These are phyloP conservation scores for Elanoides forficatus DNA, from an alignment of 2,113 vertebrate genomes.

Conservation along the genomic window DNA sequence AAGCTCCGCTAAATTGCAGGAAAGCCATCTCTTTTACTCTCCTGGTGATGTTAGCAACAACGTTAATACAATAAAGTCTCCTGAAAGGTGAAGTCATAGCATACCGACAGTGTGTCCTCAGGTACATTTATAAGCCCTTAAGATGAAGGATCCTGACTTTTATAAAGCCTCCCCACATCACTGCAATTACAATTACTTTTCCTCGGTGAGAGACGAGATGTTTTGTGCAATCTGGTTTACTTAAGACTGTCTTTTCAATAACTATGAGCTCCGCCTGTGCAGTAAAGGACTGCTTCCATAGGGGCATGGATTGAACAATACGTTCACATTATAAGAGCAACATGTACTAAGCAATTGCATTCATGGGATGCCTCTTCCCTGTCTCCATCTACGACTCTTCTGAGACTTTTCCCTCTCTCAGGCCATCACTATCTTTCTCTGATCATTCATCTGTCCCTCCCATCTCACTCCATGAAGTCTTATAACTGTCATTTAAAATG, in stretches of 20 bases:
- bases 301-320: background rate
- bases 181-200: background rate
- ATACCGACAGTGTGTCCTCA: background rate
- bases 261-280: background rate
- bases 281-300: background rate
- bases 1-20: background rate
- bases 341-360: background rate
- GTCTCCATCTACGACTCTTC: background rate
- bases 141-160: background rate
- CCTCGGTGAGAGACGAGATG: background rate
- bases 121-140: background rate
- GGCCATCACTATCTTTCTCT: rapidly evolving
- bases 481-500: rapidly evolving
- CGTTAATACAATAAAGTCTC: background rate
- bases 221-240: background rate
- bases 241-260: background rate
- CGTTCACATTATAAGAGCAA: rapidly evolving
- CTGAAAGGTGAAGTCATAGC: background rate
- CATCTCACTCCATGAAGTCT: rapidly evolving
- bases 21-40: background rate
- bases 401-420: background rate
- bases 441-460: background rate
- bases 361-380: background rate
- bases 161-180: background rate
- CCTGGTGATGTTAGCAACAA: background rate